phyloP scores from a whole-genome alignment of 1,140 invertebrate genomes.

The Manduca sexta region DNA sequence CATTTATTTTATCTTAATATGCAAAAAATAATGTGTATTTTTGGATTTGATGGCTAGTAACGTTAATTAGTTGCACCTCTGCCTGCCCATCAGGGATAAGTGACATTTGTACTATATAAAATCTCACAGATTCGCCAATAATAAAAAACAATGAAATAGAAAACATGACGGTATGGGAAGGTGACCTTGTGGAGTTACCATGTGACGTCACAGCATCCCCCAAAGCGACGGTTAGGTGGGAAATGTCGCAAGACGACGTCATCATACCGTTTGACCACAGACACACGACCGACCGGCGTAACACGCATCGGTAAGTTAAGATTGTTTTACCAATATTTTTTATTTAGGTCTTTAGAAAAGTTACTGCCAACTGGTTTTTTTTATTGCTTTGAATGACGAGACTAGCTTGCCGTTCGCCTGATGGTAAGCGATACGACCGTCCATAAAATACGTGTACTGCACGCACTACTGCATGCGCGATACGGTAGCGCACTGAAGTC shows the following conservation, averaged over 20 bases:
- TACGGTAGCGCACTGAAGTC: too few relatives aligned
- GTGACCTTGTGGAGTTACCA: conserved; percentile 30
- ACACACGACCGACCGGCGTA: conserved; percentile 28
- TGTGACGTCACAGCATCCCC: conserved; percentile 48
- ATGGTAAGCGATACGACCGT: too few relatives aligned
- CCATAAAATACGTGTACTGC: too few relatives aligned
- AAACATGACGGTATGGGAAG: conserved; percentile 21
- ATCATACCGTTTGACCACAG: conserved; percentile 28
- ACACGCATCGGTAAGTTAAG: conserved; percentile 33
- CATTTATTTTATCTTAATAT: too few relatives aligned
- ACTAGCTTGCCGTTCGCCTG: too few relatives aligned
- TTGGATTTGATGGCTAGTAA: too few relatives aligned
- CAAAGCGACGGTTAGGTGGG: conserved; percentile 40
- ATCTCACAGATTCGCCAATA: conserved; percentile 36
- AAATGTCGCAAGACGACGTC: conserved; percentile 41
- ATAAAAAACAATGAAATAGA: conserved; percentile 31
- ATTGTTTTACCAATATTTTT: background rate
- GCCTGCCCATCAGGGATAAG: too few relatives aligned
- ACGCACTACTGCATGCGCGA: too few relatives aligned
- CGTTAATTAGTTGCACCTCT: too few relatives aligned
- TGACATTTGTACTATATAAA: too few relatives aligned
- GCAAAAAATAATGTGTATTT: too few relatives aligned
- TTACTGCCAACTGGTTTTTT: background rate
- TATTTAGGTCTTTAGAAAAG: background rate
- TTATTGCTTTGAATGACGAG: too few relatives aligned